Evolutionary conservation across 2,113 vertebrate species (phyloP), one percentile per base, ranked within the genome.

Genomic region (Ceuthmochares aereus): DNA sequence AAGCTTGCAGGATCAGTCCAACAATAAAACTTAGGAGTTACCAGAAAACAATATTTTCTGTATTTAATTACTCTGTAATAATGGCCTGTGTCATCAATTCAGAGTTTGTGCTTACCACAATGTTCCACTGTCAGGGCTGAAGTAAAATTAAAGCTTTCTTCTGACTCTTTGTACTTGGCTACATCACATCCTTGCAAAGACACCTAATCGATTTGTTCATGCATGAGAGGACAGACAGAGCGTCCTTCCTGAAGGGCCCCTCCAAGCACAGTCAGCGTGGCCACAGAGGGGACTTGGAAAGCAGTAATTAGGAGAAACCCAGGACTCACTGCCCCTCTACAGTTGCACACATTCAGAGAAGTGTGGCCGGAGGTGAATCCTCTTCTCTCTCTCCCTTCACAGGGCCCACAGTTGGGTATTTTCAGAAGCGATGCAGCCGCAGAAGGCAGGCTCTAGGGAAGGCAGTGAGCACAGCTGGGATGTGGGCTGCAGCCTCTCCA

Each of bases 31-130:
- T 78, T 64, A 77, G 34, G 42, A 88, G 55, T 87, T 29, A 92
- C 59, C 62, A 96, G 36, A 92, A 96, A 90, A 85, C 49, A 66
- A 1, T 54, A 73, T 91, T 95, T 89, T 68, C 60, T 54, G 40
- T 70, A 62, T 96, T 93, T 96, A 94, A 93, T 96, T 96, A 72
- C 79, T 95, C 34, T 91, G 40, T 84, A 95, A 94, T 87, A 81
- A 93, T 51, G 37, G 34, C 56, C 43, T 21, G 9, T 34, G 51
- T 64, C 84, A 79, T 58, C 90, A 77, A 37, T 77, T 92, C 74
- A 74, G 42, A 8, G 8, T 80, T 69, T 68, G 54, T 68, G 45
- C 78, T 82, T 78, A 62, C 40, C 67, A 36, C 43, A 58, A 18
- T 51, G 32, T 63, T 67, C 25, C 5, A 22, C 49, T 40, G 19